phyloP scores from a whole-genome alignment of 2,888 invertebrate genomes.

The Eurytoma californica region DNA sequence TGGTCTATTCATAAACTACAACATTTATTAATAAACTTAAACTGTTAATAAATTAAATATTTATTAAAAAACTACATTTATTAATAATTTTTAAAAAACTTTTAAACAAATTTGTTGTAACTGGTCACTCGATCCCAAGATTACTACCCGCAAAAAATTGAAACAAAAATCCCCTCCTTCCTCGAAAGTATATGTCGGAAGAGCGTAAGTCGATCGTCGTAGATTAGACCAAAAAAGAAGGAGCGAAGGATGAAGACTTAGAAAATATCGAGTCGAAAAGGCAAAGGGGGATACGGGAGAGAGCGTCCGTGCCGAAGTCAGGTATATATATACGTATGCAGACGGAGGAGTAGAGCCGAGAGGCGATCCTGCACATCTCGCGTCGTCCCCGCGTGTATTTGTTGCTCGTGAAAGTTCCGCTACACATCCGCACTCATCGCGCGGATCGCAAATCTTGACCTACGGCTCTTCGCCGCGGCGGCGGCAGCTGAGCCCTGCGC shows the following conservation, averaged over 20 bases:
- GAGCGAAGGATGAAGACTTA: neutral
- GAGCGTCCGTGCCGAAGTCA: neutral
- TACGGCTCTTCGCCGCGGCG: slow-evolving; percentile 13
- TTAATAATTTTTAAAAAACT: no score
- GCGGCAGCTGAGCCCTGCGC: neutral
- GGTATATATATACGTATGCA: neutral
- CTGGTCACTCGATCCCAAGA: no score
- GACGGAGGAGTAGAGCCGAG: neutral
- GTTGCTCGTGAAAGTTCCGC: slow-evolving; percentile 36
- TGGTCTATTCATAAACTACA: no score
- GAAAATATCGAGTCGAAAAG: slow-evolving; percentile 17
- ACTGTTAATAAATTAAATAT: no score
- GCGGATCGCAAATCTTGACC: slow-evolving; percentile 39
- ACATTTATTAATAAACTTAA: no score
- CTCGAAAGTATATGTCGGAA: no score
- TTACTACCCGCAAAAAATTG: neutral
- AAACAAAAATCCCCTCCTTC: neutral
- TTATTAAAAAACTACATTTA: no score
- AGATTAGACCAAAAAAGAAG: neutral
- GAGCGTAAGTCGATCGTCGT: slow-evolving; percentile 4
- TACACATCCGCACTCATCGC: slow-evolving; percentile 29
- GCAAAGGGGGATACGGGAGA: neutral
- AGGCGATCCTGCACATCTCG: neutral
- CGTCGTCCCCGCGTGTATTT: neutral
- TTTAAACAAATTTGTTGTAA: no score